phyloP scores from a whole-genome alignment of 2,888 invertebrate species.

The Cephonodes hylas region DNA sequence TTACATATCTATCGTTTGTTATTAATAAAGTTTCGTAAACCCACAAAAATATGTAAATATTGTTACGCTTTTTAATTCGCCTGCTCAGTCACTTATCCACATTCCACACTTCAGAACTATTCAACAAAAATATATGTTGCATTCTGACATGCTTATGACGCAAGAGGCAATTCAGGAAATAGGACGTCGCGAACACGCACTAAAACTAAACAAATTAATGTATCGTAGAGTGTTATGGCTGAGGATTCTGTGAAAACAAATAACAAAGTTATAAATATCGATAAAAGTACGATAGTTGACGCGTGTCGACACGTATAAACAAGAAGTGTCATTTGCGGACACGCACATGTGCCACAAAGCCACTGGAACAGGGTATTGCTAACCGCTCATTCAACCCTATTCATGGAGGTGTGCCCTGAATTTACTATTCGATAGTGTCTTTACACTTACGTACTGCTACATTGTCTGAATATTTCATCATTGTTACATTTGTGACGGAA shows the following conservation, averaged over 20 bases:
- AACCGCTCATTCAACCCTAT: conserved; percentile 21
- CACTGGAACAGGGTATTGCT: conserved; percentile 27
- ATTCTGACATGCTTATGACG: not conserved
- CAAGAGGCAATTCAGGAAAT: not conserved
- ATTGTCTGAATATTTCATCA: not conserved
- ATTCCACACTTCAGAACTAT: too few species aligned
- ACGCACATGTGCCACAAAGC: conserved; percentile 28
- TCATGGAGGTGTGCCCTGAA: conserved; percentile 5
- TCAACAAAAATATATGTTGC: too few species aligned
- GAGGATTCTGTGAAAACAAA: not conserved
- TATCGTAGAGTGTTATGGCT: not conserved
- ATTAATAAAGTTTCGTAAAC: too few species aligned
- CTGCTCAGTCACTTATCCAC: too few species aligned
- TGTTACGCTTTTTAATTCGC: too few species aligned
- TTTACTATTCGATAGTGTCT: conserved; percentile 7
- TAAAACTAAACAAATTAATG: not conserved
- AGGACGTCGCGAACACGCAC: not conserved
- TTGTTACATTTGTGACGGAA: not conserved
- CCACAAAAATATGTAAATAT: too few species aligned
- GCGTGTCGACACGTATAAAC: conserved; percentile 2
- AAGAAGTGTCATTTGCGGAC: conserved; percentile 30
- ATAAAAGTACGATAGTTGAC: not conserved
- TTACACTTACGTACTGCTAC: not conserved
- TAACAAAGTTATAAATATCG: not conserved
- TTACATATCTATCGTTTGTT: too few species aligned